phyloP scores from a whole-genome alignment of 2,888 invertebrate species.

The Synergus laeviventris region DNA sequence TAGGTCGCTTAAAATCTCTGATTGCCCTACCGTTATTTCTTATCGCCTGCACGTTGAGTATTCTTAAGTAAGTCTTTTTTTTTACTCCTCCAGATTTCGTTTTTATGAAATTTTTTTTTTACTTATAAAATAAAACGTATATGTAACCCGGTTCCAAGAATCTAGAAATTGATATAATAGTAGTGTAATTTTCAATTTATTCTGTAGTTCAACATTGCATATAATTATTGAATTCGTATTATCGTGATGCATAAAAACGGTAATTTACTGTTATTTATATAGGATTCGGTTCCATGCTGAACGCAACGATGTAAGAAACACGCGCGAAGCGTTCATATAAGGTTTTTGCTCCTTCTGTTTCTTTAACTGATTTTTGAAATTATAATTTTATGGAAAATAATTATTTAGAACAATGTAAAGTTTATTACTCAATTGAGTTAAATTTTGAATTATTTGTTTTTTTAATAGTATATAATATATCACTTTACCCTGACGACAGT shows the following conservation, averaged over 20 bases:
- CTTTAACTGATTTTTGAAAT: background rate
- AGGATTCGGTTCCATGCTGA: conserved; percentile 4
- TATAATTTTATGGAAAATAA: too few species aligned
- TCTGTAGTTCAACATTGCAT: background rate
- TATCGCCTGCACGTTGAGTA: conserved; percentile 22
- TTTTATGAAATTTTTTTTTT: too few species aligned
- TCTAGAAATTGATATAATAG: too few species aligned
- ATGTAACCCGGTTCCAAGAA: too few species aligned
- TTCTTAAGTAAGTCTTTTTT: background rate
- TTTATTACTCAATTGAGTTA: too few species aligned
- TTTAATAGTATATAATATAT: too few species aligned
- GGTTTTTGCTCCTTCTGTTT: conserved; percentile 16
- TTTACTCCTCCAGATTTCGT: background rate
- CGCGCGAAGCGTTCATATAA: background rate
- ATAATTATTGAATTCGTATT: background rate
- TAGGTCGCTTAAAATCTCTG: conserved; percentile 45
- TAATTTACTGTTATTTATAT: conserved; percentile 32
- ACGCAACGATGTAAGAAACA: conserved; percentile 28
- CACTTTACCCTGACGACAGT: too few species aligned
- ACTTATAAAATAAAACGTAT: too few species aligned
- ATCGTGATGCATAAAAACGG: conserved; percentile 1
- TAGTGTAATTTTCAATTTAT: too few species aligned
- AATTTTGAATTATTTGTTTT: too few species aligned
- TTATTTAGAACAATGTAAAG: too few species aligned
- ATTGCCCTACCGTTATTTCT: conserved; percentile 60